Conservation (phyloP, 2,888 invertebrate genomes). For the Hirtodrosophila trivittata region DNA sequence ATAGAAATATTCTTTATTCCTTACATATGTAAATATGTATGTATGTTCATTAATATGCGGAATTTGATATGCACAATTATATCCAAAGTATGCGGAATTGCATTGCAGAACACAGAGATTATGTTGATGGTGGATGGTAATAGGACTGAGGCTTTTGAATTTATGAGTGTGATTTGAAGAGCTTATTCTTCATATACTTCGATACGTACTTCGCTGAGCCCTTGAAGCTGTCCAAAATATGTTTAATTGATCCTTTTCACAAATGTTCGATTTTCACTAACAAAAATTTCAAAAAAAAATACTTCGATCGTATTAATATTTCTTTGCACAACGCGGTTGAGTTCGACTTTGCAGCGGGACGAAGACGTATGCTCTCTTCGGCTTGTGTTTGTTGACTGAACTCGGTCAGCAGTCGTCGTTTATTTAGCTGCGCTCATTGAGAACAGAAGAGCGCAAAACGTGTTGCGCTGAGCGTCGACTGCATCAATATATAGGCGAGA, state of each 20-base stretch:
- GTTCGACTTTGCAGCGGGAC: neutral
- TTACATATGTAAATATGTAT: neutral
- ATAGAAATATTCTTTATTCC: neutral
- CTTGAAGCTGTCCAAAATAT: neutral
- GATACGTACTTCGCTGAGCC: neutral
- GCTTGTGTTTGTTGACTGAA: slow-evolving; percentile 31
- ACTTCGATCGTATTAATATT: neutral
- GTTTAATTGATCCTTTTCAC: neutral
- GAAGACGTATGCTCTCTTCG: slow-evolving; percentile 22
- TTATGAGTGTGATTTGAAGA: neutral
- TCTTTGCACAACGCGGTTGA: neutral
- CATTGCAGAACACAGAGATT: too few relatives aligned
- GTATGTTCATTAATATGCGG: slow-evolving; percentile 2
- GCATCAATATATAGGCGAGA: too few relatives aligned
- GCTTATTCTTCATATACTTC: neutral
- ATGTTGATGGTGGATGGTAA: too few relatives aligned
- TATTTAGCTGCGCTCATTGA: slow-evolving; percentile 27
- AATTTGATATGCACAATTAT: slow-evolving; percentile 43
- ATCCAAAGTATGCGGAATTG: slow-evolving; percentile 8
- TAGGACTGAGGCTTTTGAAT: too few relatives aligned
- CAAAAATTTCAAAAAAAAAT: slow-evolving; percentile 1
- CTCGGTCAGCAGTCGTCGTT: neutral
- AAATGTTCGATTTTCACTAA: neutral
- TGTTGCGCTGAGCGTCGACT: slow-evolving; percentile 43
- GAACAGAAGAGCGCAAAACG: slow-evolving; percentile 27